Evolutionary conservation across 2,888 invertebrate species (phyloP).

Genomic region (Enchytraeus crypticus): DNA sequence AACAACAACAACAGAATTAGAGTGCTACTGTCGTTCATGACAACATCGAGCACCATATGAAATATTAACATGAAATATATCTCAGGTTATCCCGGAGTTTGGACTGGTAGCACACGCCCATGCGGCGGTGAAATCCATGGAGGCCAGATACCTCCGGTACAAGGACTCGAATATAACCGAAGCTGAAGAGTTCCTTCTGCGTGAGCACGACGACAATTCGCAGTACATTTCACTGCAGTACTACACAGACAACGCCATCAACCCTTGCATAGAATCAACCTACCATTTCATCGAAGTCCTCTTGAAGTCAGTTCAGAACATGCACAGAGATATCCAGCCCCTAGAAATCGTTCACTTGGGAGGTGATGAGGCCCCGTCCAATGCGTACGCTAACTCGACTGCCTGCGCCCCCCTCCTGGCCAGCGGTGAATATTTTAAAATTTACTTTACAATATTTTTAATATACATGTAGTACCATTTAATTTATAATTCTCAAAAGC

Average conservation of each 20-base stretch:
- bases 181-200: conserved; percentile 20
- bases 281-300: conserved; percentile 30
- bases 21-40: no score
- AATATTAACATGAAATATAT: no score
- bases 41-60: no score
- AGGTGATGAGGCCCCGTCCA: conserved; percentile 39
- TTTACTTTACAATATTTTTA: no score
- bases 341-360: conserved; percentile 38
- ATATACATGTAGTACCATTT: no score
- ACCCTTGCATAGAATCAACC: conserved; percentile 1
- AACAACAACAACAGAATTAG: no score
- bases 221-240: conserved; percentile 1
- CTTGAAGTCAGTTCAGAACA: conserved; percentile 22
- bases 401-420: conserved; percentile 25
- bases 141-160: conserved; percentile 14
- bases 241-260: conserved; percentile 9
- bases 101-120: conserved; percentile 39
- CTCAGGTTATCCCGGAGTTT: conserved; percentile 37
- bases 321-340: conserved; percentile 30
- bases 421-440: no score
- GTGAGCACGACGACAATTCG: not conserved
- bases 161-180: not conserved
- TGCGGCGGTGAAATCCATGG: conserved; percentile 38
- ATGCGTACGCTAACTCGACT: conserved; percentile 38
- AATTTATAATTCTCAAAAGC: no score